Evolutionary conservation across 2,888 invertebrate species (phyloP).

Genomic region (Brenthis ino): DNA sequence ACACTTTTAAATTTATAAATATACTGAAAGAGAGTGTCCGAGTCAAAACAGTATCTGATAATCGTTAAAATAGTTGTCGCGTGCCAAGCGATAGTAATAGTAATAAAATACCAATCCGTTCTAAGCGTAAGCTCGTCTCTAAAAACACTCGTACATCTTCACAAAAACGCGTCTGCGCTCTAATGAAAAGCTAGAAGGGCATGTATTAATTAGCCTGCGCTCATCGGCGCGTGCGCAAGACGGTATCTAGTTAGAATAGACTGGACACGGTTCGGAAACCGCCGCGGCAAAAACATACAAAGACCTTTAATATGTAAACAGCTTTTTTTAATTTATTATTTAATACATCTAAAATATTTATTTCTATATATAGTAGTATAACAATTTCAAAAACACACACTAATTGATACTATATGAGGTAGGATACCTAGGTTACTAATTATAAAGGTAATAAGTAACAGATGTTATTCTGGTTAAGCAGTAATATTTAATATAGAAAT

Average conservation of each 20-base stretch:
- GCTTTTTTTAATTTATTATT: constrained; percentile 21
- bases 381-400: too few relatives aligned
- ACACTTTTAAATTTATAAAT: neutral
- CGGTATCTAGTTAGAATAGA: constrained; percentile 41
- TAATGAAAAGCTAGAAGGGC: constrained; percentile 74
- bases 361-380: neutral
- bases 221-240: constrained; percentile 66
- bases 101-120: constrained; percentile 27
- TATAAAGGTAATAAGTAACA: too few relatives aligned
- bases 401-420: too few relatives aligned
- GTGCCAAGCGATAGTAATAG: constrained; percentile 27
- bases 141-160: constrained; percentile 16
- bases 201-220: constrained; percentile 65
- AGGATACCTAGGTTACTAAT: too few relatives aligned
- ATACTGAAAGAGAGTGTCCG: constrained; percentile 7
- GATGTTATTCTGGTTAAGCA: too few relatives aligned
- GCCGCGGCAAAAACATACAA: constrained; percentile 31
- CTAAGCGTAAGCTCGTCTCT: constrained; percentile 2
- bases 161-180: constrained; percentile 35
- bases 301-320: constrained; percentile 32
- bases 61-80: constrained; percentile 28
- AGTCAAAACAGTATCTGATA: constrained; percentile 12
- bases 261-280: constrained; percentile 43
- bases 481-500: too few relatives aligned
- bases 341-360: constrained; percentile 15